Percentiles rank a stretch among this genome's conserved stretches.
Conservation (phyloP, 2,888 invertebrate genomes). For the Drosophila pegasa region DNA sequence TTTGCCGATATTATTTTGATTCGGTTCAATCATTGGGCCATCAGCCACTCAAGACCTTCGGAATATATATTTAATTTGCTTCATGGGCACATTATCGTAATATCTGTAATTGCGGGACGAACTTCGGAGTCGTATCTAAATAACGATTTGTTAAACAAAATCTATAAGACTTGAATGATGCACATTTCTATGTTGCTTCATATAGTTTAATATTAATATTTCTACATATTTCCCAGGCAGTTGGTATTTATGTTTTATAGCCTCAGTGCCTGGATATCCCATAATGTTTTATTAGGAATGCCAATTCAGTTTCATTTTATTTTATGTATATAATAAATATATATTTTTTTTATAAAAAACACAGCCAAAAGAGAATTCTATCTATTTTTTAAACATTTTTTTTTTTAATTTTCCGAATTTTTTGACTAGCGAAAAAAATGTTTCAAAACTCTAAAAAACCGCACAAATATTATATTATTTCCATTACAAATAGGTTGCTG, state of each 20-base stretch:
- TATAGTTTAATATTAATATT: neutral
- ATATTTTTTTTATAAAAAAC: neutral
- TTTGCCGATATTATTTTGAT: conserved; percentile 67
- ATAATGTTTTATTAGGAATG: too few relatives aligned
- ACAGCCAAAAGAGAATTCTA: too few relatives aligned
- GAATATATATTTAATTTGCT: conserved; percentile 3
- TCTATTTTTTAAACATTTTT: neutral
- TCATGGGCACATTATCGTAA: neutral
- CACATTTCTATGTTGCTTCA: neutral
- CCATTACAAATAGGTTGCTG: neutral
- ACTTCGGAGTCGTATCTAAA: too few relatives aligned
- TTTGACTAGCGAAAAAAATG: neutral
- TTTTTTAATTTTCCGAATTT: neutral
- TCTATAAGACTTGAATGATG: neutral
- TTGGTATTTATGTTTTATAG: too few relatives aligned
- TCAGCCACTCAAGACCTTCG: neutral
- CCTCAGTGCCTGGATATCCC: too few relatives aligned
- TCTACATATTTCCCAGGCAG: neutral
- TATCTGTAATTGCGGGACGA: neutral
- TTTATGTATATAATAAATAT: too few relatives aligned
- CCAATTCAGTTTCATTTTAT: neutral
- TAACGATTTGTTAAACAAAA: neutral
- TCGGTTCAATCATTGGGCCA: conserved; percentile 52
- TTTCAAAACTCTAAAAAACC: neutral
- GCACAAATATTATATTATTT: too few relatives aligned